Evolutionary conservation across 2,797 vertebrate species (phyloP), one percentile per base, ranked within the genome.

Genomic region (Epinephelus awoara): DNA sequence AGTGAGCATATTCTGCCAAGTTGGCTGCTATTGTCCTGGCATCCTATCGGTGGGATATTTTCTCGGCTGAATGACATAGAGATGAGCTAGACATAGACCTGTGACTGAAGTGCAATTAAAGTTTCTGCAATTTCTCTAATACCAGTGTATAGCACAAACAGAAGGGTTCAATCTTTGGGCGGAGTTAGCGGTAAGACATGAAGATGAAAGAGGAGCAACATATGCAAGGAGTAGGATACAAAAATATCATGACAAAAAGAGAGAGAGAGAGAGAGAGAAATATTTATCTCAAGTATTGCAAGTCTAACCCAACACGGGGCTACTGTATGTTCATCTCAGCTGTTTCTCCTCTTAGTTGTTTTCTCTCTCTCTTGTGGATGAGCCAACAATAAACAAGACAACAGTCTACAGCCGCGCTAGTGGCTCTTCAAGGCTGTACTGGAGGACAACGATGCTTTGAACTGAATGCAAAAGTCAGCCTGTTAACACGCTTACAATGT

Each of bases 1-100:
- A 68, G 18, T 59, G n/a, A 73, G 15, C 40, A 47, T 23, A 79
- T 55, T 73, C 58, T 58, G 66, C 46, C 65, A 64, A 51, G 55
- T 67, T 56, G 17, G 1, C 64, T 63, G 34, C 42, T n/a, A 56
- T n/a, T 64, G 54, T 58, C 12, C 58, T 17, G 34, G 40, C 6
- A 56, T 86, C 23, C 34, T 59, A 12, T 71, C 57, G 42, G 7
- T 38, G 29, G 29, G 18, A 47, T 64, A 21, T 58, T 72, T 77
- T 69, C 56, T 51, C 55, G 56, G 46, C 58, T 77, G 62, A 65
- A 81, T 57, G 52, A 72, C 40, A 52, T 21, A 25, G 23, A 46
- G 38, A 69, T 58, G 25, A 55, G 23, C 23, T 23, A 23, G 23
- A 23, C 23, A 23, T 1, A 52, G 54, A 72, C 29, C 18, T 29